A percentile compares a stretch with the other conserved stretches of the same genome.
These are phyloP conservation scores for Forbesichthys papilliferus DNA, from an alignment of 2,113 vertebrate species.

Conservation along the genomic window DNA sequence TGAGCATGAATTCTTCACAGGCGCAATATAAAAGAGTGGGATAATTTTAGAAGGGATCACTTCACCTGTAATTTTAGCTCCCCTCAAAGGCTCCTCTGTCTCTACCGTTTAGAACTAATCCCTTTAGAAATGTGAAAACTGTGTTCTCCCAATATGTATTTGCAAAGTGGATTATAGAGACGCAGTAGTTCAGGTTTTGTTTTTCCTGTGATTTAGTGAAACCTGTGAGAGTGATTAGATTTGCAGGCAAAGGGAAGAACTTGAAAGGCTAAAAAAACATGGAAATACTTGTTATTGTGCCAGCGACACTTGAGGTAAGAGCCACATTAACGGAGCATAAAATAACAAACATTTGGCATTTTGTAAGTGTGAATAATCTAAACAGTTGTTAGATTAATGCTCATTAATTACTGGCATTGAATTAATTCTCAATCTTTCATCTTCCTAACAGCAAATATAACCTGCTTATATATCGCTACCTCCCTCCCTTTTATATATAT, in stretches of 20 bases:
- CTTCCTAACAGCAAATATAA: conserved; percentile 15
- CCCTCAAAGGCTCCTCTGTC: conserved; percentile 74
- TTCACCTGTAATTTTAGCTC: conserved; percentile 82
- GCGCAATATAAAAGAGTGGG: conserved; percentile 80
- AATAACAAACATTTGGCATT: conserved; percentile 36
- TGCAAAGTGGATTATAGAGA: conserved; percentile 70
- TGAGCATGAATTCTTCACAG: conserved; percentile 81
- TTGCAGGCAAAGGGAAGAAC: conserved; percentile 40
- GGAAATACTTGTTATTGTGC: conserved; percentile 41
- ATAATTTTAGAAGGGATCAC: conserved; percentile 85
- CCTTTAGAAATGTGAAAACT: conserved; percentile 72
- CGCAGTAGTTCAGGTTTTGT: conserved; percentile 61
- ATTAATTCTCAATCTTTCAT: conserved; percentile 21
- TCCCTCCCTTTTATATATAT: conserved; percentile 11
- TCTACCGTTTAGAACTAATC: conserved; percentile 71
- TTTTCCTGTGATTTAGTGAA: conserved; percentile 65
- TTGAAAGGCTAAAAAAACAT: conserved; percentile 33
- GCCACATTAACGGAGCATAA: conserved; percentile 1
- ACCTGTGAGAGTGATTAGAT: conserved; percentile 62
- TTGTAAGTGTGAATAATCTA: conserved; percentile 11
- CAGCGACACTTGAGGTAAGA: conserved; percentile 9
- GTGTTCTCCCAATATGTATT: conserved; percentile 68
- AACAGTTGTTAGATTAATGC: conserved; percentile 30
- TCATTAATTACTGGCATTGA: conserved; percentile 24
- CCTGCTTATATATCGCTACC: not conserved